These are phyloP conservation scores for Drosophila repletoides DNA, from an alignment of 1,140 invertebrate genomes.

Conservation along the genomic window DNA sequence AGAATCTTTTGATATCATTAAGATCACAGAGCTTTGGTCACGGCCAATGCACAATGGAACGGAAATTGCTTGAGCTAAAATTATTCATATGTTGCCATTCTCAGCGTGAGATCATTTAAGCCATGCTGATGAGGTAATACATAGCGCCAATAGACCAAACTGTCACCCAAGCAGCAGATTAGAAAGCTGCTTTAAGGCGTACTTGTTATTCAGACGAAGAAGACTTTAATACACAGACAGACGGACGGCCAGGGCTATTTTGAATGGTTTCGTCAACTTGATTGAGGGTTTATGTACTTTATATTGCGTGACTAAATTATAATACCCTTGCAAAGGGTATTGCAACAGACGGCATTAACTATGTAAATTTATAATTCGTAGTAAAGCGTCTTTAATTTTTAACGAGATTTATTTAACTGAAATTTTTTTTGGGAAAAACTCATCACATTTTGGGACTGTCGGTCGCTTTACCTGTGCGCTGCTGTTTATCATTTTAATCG, in stretches of 20 bases:
- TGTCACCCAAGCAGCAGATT: neutral
- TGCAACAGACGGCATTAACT: too few species aligned
- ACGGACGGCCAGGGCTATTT: too few species aligned
- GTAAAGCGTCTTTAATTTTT: too few species aligned
- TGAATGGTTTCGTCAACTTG: too few species aligned
- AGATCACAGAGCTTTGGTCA: conserved; percentile 14
- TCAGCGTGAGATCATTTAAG: conserved; percentile 23
- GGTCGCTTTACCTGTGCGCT: neutral
- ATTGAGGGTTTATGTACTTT: too few species aligned
- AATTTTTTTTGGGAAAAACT: neutral
- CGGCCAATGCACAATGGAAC: conserved; percentile 13
- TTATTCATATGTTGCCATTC: neutral
- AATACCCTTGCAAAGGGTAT: too few species aligned
- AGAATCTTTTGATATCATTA: neutral
- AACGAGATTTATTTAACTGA: too few species aligned
- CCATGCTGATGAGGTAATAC: conserved; percentile 20
- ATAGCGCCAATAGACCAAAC: neutral
- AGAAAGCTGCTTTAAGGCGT: conserved; percentile 3
- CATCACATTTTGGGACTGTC: too few species aligned
- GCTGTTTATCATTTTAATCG: conserved; percentile 21
- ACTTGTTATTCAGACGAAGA: too few species aligned
- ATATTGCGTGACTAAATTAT: too few species aligned
- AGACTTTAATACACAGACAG: too few species aligned
- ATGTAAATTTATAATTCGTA: too few species aligned
- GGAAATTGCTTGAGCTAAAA: conserved; percentile 11